Evolutionary conservation across 2,888 invertebrate genomes (phyloP).

Genomic region (Anthrax anthrax): DNA sequence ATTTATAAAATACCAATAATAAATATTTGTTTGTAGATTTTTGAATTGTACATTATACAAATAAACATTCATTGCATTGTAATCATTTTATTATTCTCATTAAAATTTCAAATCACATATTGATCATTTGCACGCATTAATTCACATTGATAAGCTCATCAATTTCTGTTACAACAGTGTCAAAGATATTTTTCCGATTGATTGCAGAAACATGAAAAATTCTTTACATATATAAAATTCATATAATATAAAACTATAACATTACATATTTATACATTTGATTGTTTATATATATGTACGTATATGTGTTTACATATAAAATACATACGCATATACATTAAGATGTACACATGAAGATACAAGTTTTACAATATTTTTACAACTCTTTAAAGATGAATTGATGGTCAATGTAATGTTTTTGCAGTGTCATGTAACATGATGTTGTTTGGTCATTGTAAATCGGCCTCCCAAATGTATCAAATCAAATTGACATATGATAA

Average conservation of each 20-base stretch:
- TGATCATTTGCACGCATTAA: neutral
- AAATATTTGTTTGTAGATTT: no score
- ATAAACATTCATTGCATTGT: no score
- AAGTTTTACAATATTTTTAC: neutral
- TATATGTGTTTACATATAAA: neutral
- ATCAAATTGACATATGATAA: neutral
- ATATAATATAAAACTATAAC: no score
- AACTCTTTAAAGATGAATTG: neutral
- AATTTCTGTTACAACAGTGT: neutral
- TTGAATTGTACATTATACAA: no score
- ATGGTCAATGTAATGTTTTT: neutral
- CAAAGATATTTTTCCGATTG: neutral
- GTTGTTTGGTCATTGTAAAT: neutral
- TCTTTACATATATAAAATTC: no score
- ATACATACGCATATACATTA: neutral
- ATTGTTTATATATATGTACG: neutral
- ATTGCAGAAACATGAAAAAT: neutral
- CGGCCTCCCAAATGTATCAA: neutral
- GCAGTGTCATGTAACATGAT: neutral
- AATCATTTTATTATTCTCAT: neutral
- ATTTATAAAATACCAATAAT: no score
- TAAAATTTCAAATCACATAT: neutral
- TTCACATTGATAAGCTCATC: neutral
- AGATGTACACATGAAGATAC: neutral
- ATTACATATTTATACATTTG: no score